Base-by-base conservation (phyloP, 2,888 invertebrate species). In the Pandemis heparana region DNA sequence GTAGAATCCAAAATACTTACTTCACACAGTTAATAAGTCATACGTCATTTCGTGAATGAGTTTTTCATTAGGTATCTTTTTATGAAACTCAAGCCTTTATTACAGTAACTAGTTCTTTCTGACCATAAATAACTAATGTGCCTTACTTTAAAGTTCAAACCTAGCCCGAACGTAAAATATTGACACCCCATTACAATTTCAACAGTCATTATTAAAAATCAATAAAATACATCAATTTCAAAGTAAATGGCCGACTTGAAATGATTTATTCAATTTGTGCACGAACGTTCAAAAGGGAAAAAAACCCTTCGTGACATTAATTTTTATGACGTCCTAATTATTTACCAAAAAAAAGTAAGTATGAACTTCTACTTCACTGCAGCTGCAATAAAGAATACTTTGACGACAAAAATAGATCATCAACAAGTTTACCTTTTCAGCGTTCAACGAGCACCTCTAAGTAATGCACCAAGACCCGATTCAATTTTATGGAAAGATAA, bases 401-500 rank as follows among this genome's bases (percentile, higher is more conserved):
- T 12, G 41, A 23, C 41, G 60, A 23, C 59, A 39, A 65, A 48
- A n/a, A 63, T 39, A 59, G 64, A 64, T 59, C 48, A 59, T 64
- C 48, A 59, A 23, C 59, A 59, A 71, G 79, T 80, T 78, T 78
- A 80, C 82, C 80, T 80, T 81, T 82, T 85, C 79, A 84, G 80
- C 84, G 83, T 87, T 85, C 84, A 81, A 79, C 76, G 65, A 81
- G 81, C 83, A 82, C 82, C 84, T 87, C 85, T 78, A 78, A 78
- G 77, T 84, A 86, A 86, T 86, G 83, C 84, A 85, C 84, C 84
- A 82, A 82, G 77, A 70, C 71, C 75, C 75, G 75, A 79, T 81
- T 80, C 80, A 79, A 81, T 80, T 79, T 82, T 80, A 79, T 76
- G 75, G 75, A 63, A 73, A 59, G 39, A 39, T 59, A 65, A 74